Base-by-base conservation (phyloP, 2,888 invertebrate genomes). In the Endotricha flammealis region DNA sequence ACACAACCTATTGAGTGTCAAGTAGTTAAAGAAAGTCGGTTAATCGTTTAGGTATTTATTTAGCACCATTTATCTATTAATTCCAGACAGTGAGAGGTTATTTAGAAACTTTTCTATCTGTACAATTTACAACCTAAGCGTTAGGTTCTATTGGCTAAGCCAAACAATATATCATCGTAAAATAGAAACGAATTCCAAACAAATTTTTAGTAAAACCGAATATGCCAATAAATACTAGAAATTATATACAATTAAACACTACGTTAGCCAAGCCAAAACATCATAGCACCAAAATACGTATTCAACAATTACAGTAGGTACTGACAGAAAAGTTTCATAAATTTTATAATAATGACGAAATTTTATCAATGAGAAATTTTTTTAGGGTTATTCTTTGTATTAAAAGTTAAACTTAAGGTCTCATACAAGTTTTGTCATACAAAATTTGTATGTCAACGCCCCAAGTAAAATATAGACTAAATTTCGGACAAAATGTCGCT, bases 191-290 rank as follows among this genome's bases (percentile, higher is more conserved):
- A n/a, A n/a, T n/a, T n/a, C n/a, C n/a, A n/a, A n/a, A n/a, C n/a
- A n/a, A n/a, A 59, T 64, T 56, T 65, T 56, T 53, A 63, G 43
- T 56, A 50, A 52, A 77, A 73, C 52, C 54, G 50, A 73, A 71
- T 68, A 71, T 68, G 76, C 78, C 78, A 78, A 81, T 79, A 82
- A 81, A 78, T 74, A 79, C 55, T 64, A 20, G 22, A 13, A 71
- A 64, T 51, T 48, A 58, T 56, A 65, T 73, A 75, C 70, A 79
- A 75, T 74, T 78, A 78, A 79, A 65, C 44, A 66, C 76, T 82
- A 82, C 63, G 72, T 82, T 79, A 83, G 83, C 82, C 76, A 81
- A 83, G 83, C 83, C 82, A 77, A 83, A 74, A 67, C 55, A 77
- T 75, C 60, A 66, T 83, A 86, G 85, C 85, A 86, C 85, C 85